Conservation (phyloP, 2,113 vertebrate genomes). For the Nyctereutes procyonoides region DNA sequence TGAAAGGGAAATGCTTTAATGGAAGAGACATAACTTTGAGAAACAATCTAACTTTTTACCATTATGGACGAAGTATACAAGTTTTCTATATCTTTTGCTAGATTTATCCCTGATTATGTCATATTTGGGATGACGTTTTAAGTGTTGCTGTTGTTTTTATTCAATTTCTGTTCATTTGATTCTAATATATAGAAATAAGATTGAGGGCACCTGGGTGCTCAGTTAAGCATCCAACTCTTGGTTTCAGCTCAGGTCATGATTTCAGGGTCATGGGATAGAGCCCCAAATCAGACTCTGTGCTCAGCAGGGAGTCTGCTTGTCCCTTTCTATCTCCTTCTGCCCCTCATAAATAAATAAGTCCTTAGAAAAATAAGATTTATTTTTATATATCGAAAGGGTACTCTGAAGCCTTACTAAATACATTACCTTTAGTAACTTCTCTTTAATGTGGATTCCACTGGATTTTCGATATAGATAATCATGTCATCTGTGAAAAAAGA, state of each 20-base stretch:
- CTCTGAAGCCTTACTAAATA: not conserved
- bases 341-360: not conserved
- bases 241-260: not conserved
- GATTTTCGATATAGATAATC: not conserved
- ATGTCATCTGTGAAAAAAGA: not conserved
- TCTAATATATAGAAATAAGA: not conserved
- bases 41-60: not conserved
- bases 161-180: not conserved
- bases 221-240: not conserved
- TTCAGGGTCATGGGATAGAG: not conserved
- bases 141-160: not conserved
- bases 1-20: not conserved
- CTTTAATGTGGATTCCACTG: not conserved
- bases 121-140: not conserved
- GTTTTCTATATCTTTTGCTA: not conserved
- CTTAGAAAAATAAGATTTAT: not conserved
- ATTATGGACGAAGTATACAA: not conserved
- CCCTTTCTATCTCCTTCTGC: not conserved
- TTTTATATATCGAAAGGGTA: not conserved
- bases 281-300: not conserved
- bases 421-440: not conserved
- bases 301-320: not conserved
- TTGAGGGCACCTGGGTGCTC: not conserved
- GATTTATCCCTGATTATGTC: not conserved
- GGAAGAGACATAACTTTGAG: not conserved